Evolutionary conservation across 37 sponge, comb jelly and placozoan genomes (phyloP).

Genomic region (Bolinopsis microptera): DNA sequence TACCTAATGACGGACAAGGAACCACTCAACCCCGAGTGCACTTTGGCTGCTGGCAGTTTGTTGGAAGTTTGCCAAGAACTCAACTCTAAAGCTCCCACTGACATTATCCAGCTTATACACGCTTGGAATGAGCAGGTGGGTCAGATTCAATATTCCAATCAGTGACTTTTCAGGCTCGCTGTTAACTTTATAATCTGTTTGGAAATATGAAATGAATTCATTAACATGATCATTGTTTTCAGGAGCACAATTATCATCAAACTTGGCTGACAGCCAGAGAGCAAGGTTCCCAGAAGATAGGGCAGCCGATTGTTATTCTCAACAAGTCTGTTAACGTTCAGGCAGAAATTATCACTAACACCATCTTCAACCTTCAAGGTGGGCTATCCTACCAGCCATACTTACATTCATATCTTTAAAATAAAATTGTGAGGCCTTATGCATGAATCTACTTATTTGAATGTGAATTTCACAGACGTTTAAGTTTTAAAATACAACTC

Average conservation of each 20-base stretch:
- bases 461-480: too few relatives aligned
- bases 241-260: slow-evolving; percentile 44
- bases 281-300: slow-evolving; percentile 15
- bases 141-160: too few relatives aligned
- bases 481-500: too few relatives aligned
- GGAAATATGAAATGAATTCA: too few relatives aligned
- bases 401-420: too few relatives aligned
- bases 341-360: slow-evolving; percentile 53
- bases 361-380: slow-evolving; percentile 48
- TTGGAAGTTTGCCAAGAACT: slow-evolving; percentile 64
- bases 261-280: slow-evolving; percentile 34
- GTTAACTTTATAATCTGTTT: too few relatives aligned
- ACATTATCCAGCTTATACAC: slow-evolving; percentile 25
- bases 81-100: slow-evolving; percentile 26
- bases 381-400: too few relatives aligned
- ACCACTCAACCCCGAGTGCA: neutral
- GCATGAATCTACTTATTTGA: too few relatives aligned
- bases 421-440: too few relatives aligned
- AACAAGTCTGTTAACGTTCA: slow-evolving; percentile 59
- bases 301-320: slow-evolving; percentile 19
- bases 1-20: slow-evolving; percentile 60
- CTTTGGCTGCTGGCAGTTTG: slow-evolving; percentile 24
- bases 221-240: too few relatives aligned
- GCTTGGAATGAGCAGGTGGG: slow-evolving; percentile 49
- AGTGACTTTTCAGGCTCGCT: too few relatives aligned